These are phyloP conservation scores for Melanostoma scalare DNA, from an alignment of 2,888 invertebrate species.

Conservation along the genomic window DNA sequence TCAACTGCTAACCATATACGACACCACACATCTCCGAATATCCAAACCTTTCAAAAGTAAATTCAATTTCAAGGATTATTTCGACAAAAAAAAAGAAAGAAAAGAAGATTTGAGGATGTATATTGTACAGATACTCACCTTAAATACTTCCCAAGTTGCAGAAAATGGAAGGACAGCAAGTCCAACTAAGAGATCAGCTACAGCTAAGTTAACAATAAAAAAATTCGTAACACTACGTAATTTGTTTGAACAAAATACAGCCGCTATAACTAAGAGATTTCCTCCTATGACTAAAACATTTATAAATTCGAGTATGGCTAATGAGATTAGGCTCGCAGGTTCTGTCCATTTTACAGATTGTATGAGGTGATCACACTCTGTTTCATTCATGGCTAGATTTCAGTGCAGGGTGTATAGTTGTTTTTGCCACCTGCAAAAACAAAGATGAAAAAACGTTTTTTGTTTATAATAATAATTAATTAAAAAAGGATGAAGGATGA, in stretches of 20 bases:
- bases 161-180: conserved; percentile 97
- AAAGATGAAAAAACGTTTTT: conserved; percentile 24
- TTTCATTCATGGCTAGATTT: conserved; percentile 88
- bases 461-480: too few species aligned
- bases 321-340: conserved; percentile 88
- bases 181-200: conserved; percentile 97
- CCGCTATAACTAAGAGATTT: conserved; percentile 95
- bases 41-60: conserved; percentile 89
- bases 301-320: conserved; percentile 90
- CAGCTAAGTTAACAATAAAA: conserved; percentile 97
- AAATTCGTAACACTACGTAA: conserved; percentile 97
- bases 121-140: conserved; percentile 85
- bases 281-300: conserved; percentile 94
- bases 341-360: conserved; percentile 92
- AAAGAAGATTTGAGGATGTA: conserved; percentile 25
- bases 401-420: conserved; percentile 78
- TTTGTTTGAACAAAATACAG: conserved; percentile 95
- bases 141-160: conserved; percentile 95
- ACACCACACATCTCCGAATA: conserved; percentile 98
- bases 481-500: too few species aligned
- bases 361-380: conserved; percentile 91
- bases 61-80: background rate
- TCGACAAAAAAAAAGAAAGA: background rate
- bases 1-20: conserved; percentile 98
- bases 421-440: conserved; percentile 80